These are phyloP conservation scores for Entosphenus tridentatus DNA, from an alignment of 2,113 vertebrate genomes.

Conservation along the genomic window DNA sequence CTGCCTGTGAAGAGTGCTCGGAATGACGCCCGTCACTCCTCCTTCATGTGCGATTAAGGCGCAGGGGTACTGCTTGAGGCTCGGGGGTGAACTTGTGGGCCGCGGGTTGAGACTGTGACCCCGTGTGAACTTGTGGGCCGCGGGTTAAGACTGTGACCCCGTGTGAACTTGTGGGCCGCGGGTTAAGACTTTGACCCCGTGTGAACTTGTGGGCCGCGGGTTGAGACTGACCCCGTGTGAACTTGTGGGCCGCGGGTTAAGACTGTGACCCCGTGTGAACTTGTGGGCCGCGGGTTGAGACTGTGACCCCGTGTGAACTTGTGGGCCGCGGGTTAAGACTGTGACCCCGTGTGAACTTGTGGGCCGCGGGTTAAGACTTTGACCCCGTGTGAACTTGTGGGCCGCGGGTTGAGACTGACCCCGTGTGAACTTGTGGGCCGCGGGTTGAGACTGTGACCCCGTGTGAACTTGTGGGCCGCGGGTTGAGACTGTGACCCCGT, in stretches of 20 bases:
- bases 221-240: background rate
- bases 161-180: too few relatives aligned
- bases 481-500: background rate
- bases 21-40: too few relatives aligned
- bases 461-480: background rate
- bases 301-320: background rate
- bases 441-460: slow-evolving; percentile 5
- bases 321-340: background rate
- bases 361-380: background rate
- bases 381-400: background rate
- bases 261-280: background rate
- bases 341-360: too few relatives aligned
- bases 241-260: background rate
- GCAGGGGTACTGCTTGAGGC: too few relatives aligned
- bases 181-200: background rate
- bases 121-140: too few relatives aligned
- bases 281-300: background rate
- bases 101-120: background rate
- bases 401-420: background rate
- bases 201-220: too few relatives aligned
- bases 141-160: background rate
- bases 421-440: background rate
- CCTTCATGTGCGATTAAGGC: too few relatives aligned
- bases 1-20: too few relatives aligned
- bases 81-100: too few relatives aligned